phyloP scores from a whole-genome alignment of 1,140 invertebrate genomes.

The Conus betulinus region DNA sequence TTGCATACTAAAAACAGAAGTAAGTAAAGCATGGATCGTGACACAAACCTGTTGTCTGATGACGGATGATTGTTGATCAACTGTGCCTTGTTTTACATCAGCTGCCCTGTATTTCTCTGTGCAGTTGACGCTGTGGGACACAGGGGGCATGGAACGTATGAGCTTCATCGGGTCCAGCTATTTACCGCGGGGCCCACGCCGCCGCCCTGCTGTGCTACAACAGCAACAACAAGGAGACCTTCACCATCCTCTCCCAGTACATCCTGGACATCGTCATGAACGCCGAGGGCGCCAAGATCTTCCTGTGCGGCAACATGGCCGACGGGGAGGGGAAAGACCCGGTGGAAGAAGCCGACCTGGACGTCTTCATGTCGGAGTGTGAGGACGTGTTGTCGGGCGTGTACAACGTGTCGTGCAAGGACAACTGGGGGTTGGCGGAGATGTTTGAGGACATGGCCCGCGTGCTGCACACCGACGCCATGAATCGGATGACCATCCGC shows the following conservation, averaged over 20 bases:
- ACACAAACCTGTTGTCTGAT: too few relatives aligned
- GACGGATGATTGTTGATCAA: not conserved
- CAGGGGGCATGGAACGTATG: slow-evolving; percentile 73
- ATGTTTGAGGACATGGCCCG: slow-evolving; percentile 93
- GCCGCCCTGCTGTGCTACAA: slow-evolving; percentile 77
- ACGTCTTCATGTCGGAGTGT: slow-evolving; percentile 94
- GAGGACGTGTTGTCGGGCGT: slow-evolving; percentile 91
- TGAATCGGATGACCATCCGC: slow-evolving; percentile 65
- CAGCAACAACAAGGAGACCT: slow-evolving; percentile 85
- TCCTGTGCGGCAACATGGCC: slow-evolving; percentile 68
- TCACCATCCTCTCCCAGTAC: slow-evolving; percentile 70
- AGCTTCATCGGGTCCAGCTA: slow-evolving; percentile 72
- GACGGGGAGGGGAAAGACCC: slow-evolving; percentile 66
- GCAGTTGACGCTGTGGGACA: slow-evolving; percentile 73
- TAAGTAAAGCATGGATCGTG: too few relatives aligned
- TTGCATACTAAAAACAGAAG: too few relatives aligned
- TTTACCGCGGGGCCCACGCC: slow-evolving; percentile 69
- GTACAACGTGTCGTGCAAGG: slow-evolving; percentile 94
- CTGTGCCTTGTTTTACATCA: not conserved
- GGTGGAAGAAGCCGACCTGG: slow-evolving; percentile 87
- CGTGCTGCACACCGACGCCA: slow-evolving; percentile 61
- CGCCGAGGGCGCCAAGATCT: slow-evolving; percentile 70
- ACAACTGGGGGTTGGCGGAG: slow-evolving; percentile 89
- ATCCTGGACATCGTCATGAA: slow-evolving; percentile 73
- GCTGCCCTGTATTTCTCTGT: slow-evolving; percentile 14